These are phyloP conservation scores for Echiichthys vipera DNA, from an alignment of 2,797 vertebrate genomes.

Conservation along the genomic window DNA sequence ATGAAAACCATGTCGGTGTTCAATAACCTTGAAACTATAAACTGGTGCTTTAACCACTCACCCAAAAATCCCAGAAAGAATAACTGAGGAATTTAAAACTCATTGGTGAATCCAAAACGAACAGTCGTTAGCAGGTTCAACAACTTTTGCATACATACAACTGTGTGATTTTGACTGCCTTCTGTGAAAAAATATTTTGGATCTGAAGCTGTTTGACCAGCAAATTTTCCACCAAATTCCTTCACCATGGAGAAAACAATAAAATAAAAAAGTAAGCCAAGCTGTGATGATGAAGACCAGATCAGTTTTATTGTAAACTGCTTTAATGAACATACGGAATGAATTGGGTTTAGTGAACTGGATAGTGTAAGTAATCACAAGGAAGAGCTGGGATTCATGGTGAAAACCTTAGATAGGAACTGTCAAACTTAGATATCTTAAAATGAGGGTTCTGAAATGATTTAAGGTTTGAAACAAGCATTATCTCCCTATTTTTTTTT, in stretches of 20 bases:
- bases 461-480: conserved; percentile 15
- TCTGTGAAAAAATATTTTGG: conserved; percentile 14
- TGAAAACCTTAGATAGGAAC: conserved; percentile 18
- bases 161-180: not conserved
- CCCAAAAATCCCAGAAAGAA: conserved; percentile 30
- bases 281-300: conserved; percentile 24
- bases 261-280: conserved; percentile 29
- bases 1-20: conserved; percentile 46
- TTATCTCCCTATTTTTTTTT: conserved; percentile 5
- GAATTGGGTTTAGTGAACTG: conserved; percentile 3
- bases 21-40: conserved; percentile 39
- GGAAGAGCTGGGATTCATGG: conserved; percentile 2
- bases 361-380: conserved; percentile 12
- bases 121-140: conserved; percentile 10
- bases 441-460: not conserved
- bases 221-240: conserved; percentile 35
- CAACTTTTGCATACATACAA: no score
- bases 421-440: conserved; percentile 21
- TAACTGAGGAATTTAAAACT: conserved; percentile 16
- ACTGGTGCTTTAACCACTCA: conserved; percentile 16
- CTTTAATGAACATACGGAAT: conserved; percentile 25
- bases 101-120: not conserved
- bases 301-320: conserved; percentile 29
- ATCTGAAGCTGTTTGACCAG: conserved; percentile 27
- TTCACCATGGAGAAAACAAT: conserved; percentile 40